Evolutionary conservation across 37 sponge, comb jelly and placozoan genomes (phyloP).

Genomic region (Tethya wilhelma): DNA sequence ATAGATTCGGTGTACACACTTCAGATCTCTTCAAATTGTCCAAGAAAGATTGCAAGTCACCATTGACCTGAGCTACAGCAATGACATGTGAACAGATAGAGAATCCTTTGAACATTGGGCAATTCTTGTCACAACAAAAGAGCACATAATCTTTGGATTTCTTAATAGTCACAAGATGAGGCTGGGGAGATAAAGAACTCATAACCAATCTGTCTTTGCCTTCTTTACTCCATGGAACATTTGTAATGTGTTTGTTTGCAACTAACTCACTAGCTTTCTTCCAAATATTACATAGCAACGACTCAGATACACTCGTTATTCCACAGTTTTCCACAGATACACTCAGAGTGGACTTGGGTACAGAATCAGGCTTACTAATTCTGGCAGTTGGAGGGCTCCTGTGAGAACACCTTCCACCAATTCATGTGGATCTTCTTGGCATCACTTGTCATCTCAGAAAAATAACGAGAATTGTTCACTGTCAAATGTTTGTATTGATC

Average conservation of each 20-base stretch:
- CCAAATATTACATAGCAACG: not conserved
- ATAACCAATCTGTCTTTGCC: not conserved
- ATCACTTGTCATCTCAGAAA: not conserved
- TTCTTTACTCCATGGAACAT: not conserved
- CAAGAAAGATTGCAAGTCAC: slow-evolving; percentile 11
- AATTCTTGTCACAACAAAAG: slow-evolving; percentile 11
- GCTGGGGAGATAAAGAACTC: not conserved
- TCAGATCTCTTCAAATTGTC: not conserved
- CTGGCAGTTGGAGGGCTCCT: not conserved
- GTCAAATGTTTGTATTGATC: not conserved
- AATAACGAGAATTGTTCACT: not conserved
- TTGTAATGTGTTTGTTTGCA: not conserved
- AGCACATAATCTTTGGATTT: not conserved
- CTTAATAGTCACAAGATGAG: not conserved
- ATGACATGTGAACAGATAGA: slow-evolving; percentile 29
- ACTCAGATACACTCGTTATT: not conserved
- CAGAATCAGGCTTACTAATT: not conserved
- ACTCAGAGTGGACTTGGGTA: not conserved
- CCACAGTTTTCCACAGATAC: not conserved
- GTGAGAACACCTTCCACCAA: too few relatives aligned
- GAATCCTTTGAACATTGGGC: slow-evolving; percentile 41
- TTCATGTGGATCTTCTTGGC: not conserved
- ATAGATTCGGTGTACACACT: slow-evolving; percentile 5
- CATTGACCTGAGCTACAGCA: slow-evolving; percentile 35
- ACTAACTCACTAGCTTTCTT: not conserved